Conservation (phyloP, 2,797 vertebrate genomes). For the Sarcoramphus papa region DNA sequence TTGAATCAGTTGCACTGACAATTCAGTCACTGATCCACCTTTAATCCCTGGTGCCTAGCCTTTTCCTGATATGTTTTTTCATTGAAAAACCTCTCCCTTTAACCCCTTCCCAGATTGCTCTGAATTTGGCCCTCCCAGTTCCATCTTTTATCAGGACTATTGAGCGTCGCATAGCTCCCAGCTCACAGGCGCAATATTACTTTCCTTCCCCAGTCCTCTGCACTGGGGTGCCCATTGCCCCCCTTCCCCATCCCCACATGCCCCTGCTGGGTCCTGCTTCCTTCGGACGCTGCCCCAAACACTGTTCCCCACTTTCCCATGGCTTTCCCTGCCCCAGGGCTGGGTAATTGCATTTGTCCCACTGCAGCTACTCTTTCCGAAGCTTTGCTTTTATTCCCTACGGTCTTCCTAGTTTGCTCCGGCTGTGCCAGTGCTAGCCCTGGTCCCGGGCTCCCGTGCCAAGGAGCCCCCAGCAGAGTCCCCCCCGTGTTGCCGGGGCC, state of each 20-base stretch:
- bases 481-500: accelerated
- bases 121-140: neutral
- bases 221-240: neutral
- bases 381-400: neutral
- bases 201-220: neutral
- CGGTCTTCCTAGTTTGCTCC: neutral
- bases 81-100: neutral
- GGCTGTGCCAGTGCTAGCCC: neutral
- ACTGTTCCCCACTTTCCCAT: accelerated
- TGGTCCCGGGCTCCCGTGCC: neutral
- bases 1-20: neutral
- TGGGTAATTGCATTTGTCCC: neutral
- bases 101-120: neutral
- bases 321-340: neutral
- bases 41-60: neutral
- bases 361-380: neutral
- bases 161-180: neutral
- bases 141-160: neutral
- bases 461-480: neutral
- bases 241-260: neutral
- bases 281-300: accelerated
- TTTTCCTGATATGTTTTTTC: neutral
- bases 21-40: neutral
- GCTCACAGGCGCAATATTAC: neutral
- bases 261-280: neutral